Evolutionary conservation across 2,888 invertebrate genomes (phyloP).

Genomic region (Sinopyrophorus schimmeli): DNA sequence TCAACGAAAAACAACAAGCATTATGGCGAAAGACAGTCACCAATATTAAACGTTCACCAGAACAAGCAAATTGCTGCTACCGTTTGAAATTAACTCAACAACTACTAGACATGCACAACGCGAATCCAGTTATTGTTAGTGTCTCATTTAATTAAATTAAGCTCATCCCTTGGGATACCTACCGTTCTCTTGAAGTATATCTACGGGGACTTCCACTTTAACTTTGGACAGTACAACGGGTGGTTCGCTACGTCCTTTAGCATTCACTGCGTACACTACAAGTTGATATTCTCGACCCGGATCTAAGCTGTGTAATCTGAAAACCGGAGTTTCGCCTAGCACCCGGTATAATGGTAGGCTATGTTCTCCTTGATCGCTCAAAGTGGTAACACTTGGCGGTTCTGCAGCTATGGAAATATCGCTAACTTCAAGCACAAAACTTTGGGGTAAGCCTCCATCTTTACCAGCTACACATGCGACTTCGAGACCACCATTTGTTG

Average conservation of each 20-base stretch:
- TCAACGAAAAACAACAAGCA: no score
- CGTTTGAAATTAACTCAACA: conserved; percentile 38
- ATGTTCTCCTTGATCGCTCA: conserved; percentile 54
- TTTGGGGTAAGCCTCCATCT: conserved; percentile 81
- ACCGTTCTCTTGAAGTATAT: conserved; percentile 40
- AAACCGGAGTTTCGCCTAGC: conserved; percentile 70
- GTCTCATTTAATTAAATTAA: conserved; percentile 52
- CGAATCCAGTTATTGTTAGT: conserved; percentile 49
- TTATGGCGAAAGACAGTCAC: no score
- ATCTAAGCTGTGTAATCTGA: conserved; percentile 72
- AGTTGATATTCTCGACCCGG: conserved; percentile 79
- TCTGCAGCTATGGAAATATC: conserved; percentile 60
- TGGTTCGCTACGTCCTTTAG: conserved; percentile 74
- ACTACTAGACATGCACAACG: conserved; percentile 47
- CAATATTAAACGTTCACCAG: conserved; percentile 18
- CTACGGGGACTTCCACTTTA: conserved; percentile 42
- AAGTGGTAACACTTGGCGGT: conserved; percentile 52
- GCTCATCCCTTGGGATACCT: conserved; percentile 42
- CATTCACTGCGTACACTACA: conserved; percentile 80
- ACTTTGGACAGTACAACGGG: conserved; percentile 74
- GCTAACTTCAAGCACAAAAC: conserved; percentile 79
- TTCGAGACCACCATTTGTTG: conserved; percentile 62
- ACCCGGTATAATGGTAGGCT: conserved; percentile 58
- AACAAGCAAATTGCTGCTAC: conserved; percentile 31
- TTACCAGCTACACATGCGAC: conserved; percentile 76